A percentile compares a stretch with the other conserved stretches of the same genome.
These are phyloP conservation scores for Drosophila tsacasi DNA, from an alignment of 1,140 invertebrate species.

Conservation along the genomic window DNA sequence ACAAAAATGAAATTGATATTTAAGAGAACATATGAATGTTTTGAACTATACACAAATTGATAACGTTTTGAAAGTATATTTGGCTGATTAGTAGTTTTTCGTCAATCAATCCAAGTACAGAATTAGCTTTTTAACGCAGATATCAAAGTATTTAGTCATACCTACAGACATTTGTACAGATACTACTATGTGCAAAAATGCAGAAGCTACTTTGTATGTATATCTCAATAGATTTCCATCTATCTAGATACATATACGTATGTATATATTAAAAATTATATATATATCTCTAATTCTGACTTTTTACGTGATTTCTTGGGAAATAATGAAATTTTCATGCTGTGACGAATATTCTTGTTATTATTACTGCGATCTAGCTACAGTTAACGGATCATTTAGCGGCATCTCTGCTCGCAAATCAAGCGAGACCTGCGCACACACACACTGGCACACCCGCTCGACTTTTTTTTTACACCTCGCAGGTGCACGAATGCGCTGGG, in stretches of 20 bases:
- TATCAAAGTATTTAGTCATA: neutral
- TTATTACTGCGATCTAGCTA: slow-evolving; percentile 9
- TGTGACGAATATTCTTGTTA: neutral
- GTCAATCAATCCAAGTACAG: neutral
- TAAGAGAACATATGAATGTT: neutral
- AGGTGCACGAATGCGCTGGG: slow-evolving; percentile 51
- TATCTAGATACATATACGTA: neutral
- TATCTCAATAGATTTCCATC: neutral
- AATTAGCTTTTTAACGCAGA: neutral
- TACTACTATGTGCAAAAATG: neutral
- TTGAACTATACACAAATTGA: neutral
- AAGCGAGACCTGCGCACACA: slow-evolving; percentile 33
- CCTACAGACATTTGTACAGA: neutral
- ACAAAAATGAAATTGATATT: neutral
- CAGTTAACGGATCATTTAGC: slow-evolving; percentile 18
- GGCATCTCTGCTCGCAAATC: slow-evolving; percentile 39
- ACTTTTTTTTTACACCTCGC: slow-evolving; percentile 29
- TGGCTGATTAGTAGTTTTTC: slow-evolving; percentile 5
- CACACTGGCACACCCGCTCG: slow-evolving; percentile 11
- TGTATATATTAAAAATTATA: too few relatives aligned
- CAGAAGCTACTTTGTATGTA: neutral
- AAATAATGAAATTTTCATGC: neutral
- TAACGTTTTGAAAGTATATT: neutral
- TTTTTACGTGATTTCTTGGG: neutral
- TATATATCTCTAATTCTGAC: neutral